A percentile compares a stretch with the other conserved stretches of the same genome.
These are phyloP conservation scores for Alviniconcha strummeri DNA, from an alignment of 2,888 invertebrate genomes.

Conservation along the genomic window DNA sequence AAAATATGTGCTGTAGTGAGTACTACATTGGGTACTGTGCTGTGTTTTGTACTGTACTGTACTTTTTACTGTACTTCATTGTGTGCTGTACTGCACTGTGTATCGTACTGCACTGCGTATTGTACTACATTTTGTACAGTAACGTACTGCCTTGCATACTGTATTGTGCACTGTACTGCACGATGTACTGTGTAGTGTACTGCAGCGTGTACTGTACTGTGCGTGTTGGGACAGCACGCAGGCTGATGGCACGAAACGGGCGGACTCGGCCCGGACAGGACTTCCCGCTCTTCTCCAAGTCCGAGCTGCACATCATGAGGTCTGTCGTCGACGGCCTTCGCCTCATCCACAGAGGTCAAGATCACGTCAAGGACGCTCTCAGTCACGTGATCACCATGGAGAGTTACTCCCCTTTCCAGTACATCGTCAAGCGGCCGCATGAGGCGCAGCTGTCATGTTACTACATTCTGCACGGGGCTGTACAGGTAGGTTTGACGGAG, in stretches of 20 bases:
- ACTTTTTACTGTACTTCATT: too few relatives aligned
- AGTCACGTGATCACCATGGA: conserved; percentile 58
- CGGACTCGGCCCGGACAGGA: conserved; percentile 37
- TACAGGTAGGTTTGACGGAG: conserved; percentile 41
- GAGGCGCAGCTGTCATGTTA: conserved; percentile 59
- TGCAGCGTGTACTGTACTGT: too few relatives aligned
- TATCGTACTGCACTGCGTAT: too few relatives aligned
- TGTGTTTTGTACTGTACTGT: too few relatives aligned
- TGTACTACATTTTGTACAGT: too few relatives aligned
- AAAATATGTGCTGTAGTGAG: too few relatives aligned
- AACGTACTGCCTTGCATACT: too few relatives aligned
- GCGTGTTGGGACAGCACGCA: conserved; percentile 39
- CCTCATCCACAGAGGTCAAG: conserved; percentile 59
- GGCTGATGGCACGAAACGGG: conserved; percentile 55
- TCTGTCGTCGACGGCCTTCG: conserved; percentile 60
- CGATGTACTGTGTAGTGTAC: too few relatives aligned
- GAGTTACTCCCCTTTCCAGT: conserved; percentile 52
- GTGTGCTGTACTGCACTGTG: too few relatives aligned
- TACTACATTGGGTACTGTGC: too few relatives aligned
- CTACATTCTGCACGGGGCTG: conserved; percentile 60
- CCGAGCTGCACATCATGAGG: conserved; percentile 54
- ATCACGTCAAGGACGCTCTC: conserved; percentile 61
- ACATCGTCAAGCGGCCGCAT: conserved; percentile 54
- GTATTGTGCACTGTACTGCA: too few relatives aligned
- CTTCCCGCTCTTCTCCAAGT: conserved; percentile 45